Percentiles rank a stretch among this genome's conserved stretches.
Evolutionary conservation across 2,113 vertebrate species (phyloP).

Genomic region (Rhizomys pruinosus): DNA sequence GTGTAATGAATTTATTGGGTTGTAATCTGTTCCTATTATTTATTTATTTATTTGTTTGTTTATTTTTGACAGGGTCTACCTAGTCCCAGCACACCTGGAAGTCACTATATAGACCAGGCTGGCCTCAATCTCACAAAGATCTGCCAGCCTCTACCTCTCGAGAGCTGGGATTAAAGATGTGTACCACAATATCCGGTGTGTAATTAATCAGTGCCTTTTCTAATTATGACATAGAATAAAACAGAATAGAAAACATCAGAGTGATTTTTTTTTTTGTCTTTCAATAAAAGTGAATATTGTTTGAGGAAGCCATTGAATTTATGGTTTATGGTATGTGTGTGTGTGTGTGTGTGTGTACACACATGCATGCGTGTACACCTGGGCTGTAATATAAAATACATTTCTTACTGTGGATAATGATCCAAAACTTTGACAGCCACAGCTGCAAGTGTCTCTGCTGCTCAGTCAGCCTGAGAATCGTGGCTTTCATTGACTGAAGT

Average conservation of each 20-base stretch:
- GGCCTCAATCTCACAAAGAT: too few relatives aligned
- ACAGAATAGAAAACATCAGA: neutral
- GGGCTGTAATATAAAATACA: neutral
- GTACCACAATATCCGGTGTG: too few relatives aligned
- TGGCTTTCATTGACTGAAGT: neutral
- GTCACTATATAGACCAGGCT: too few relatives aligned
- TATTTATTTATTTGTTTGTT: too few relatives aligned
- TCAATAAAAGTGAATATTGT: neutral
- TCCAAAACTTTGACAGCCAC: neutral
- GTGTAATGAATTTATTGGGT: neutral
- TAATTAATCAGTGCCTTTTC: neutral
- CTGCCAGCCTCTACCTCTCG: too few relatives aligned
- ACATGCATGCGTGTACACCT: neutral
- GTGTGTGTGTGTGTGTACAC: neutral
- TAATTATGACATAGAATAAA: neutral
- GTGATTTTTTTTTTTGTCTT: neutral
- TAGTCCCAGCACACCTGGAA: too few relatives aligned
- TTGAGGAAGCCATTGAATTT: neutral
- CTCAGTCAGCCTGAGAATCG: neutral
- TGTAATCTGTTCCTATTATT: too few relatives aligned
- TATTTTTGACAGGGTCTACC: too few relatives aligned
- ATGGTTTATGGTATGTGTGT: rapidly evolving
- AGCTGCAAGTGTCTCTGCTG: neutral
- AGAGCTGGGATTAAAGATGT: too few relatives aligned
- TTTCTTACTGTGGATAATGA: neutral